These are phyloP conservation scores for Ammodytes dubius DNA, from an alignment of 2,113 vertebrate genomes.

Conservation along the genomic window DNA sequence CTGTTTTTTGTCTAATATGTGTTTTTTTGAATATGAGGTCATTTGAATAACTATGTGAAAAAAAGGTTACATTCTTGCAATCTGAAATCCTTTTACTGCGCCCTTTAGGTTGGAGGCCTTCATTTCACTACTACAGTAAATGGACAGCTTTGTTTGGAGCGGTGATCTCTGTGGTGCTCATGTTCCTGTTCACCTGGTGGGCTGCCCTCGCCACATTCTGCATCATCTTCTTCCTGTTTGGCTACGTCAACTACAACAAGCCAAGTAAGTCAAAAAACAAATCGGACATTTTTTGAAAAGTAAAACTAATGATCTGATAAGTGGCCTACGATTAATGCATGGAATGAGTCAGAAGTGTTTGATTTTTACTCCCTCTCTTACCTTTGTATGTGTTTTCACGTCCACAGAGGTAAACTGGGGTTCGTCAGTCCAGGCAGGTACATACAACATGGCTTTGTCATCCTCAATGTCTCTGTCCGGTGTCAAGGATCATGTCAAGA, in stretches of 20 bases:
- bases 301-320: not conserved
- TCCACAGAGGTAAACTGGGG: constrained; percentile 85
- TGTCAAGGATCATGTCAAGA: constrained; percentile 86
- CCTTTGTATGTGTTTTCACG: not conserved
- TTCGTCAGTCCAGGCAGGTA: constrained; percentile 82
- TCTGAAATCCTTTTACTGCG: not conserved
- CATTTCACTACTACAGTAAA: constrained; percentile 82
- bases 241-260: constrained; percentile 83
- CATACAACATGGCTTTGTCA: constrained; percentile 85
- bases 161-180: constrained; percentile 81
- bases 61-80: not conserved
- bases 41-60: not conserved
- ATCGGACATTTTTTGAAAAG: not conserved
- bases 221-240: constrained; percentile 82
- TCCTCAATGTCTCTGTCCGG: constrained; percentile 79
- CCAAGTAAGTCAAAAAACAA: constrained; percentile 69
- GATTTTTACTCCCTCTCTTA: not conserved
- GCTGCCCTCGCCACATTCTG: constrained; percentile 79
- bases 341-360: not conserved
- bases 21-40: too few species aligned
- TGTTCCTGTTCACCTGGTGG: constrained; percentile 88
- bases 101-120: constrained; percentile 81
- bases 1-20: too few species aligned
- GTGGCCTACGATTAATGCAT: not conserved
- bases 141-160: constrained; percentile 84